Conservation (phyloP, 1,140 invertebrate genomes). For the Nautilus pompilius region DNA sequence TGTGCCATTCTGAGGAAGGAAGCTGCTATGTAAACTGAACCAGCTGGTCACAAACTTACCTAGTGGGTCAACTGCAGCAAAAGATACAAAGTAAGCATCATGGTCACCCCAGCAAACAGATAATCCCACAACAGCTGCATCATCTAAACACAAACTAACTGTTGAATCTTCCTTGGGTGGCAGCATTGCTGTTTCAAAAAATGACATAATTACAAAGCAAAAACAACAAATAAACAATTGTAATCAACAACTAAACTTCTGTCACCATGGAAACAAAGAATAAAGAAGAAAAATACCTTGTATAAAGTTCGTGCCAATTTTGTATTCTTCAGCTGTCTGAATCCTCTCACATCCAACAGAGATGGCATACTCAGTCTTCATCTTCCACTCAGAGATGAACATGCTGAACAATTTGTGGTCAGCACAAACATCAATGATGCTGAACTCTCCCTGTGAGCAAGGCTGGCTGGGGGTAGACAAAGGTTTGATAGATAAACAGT, state of each 20-base stretch:
- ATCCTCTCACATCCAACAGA: constrained; percentile 51
- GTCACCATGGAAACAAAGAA: too few species aligned
- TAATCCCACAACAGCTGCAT: constrained; percentile 45
- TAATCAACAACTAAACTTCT: too few species aligned
- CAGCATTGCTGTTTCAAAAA: too few species aligned
- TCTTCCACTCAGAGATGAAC: constrained; percentile 52
- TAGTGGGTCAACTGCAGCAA: constrained; percentile 15
- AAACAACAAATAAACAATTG: too few species aligned
- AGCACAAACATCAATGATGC: constrained; percentile 55
- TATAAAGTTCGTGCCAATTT: constrained; percentile 38
- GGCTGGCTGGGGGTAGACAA: constrained; percentile 2
- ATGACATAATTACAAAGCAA: too few species aligned
- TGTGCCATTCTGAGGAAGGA: constrained; percentile 3
- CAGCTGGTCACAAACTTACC: constrained; percentile 19
- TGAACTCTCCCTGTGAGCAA: constrained; percentile 36
- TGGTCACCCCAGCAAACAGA: constrained; percentile 51
- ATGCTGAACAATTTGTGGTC: constrained; percentile 46
- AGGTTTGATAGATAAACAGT: neutral
- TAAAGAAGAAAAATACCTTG: too few species aligned
- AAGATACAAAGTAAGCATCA: constrained; percentile 53
- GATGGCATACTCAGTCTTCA: constrained; percentile 40
- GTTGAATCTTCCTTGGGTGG: too few species aligned
- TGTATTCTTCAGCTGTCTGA: constrained; percentile 5
- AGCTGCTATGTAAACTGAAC: too few species aligned
- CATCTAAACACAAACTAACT: too few species aligned